Base-by-base conservation (phyloP, 2,888 invertebrate genomes). In the Strigamia transsilvanica region DNA sequence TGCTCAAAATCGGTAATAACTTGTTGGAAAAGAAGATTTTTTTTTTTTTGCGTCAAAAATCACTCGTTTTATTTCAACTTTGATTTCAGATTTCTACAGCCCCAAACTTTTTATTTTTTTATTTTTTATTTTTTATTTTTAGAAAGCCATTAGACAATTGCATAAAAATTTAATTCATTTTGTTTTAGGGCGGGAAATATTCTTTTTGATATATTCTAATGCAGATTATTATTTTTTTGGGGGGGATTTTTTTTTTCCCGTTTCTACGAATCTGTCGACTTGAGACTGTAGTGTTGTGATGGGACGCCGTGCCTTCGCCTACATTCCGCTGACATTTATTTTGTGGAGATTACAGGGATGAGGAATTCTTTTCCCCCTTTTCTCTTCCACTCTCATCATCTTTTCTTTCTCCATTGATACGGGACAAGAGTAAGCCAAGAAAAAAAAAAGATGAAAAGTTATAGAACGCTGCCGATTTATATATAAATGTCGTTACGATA, bases 291-390 rank as follows among this genome's bases (percentile, higher is more conserved):
- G 18, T 56, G 56, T 56, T 56, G n/a, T 73, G 73, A 73, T 27
- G 73, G 73, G 73, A 73, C 73, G 73, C 27, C 12, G 73, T 27
- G 73, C 27, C 66, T 73, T 73, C 73, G 73, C 32, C n/a, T 32
- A 13, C 73, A 73, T 23, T 73, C 27, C 32, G 73, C 73, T 73
- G 73, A 32, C 73, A 73, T 73, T 73, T 73, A 73, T 73, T 73
- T 73, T 32, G 23, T 27, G 73, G 73, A 73, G 73, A 73, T 73
- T 73, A 73, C 27, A 27, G 73, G 73, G 73, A 73, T 73, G 73
- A 73, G 73, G 73, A 73, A 73, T 73, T 73, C 32, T 73, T 32
- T 32, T 73, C 56, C 56, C 32, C 27, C 73, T 73, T 73, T 32
- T 32, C 32, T 73, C 73, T 32, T 32, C 27, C 32, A 13, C 73